These are phyloP conservation scores for Hemitrygon akajei DNA, from an alignment of 2,797 vertebrate genomes.

Conservation along the genomic window DNA sequence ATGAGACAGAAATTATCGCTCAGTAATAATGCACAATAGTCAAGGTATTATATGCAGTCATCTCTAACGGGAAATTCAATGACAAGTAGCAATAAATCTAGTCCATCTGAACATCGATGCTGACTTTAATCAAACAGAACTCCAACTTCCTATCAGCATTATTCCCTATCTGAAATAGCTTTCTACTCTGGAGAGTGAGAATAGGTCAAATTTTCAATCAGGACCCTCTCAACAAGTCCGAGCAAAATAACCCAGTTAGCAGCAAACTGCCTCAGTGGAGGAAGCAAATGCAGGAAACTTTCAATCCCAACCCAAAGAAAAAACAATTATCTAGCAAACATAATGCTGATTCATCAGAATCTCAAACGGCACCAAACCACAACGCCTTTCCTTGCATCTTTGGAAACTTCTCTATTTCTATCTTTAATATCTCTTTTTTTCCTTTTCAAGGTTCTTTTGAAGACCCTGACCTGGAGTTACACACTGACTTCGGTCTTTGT, in stretches of 20 bases:
- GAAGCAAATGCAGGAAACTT: too few relatives aligned
- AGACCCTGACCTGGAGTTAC: too few relatives aligned
- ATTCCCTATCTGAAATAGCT: too few relatives aligned
- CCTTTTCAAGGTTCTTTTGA: too few relatives aligned
- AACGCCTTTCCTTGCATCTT: too few relatives aligned
- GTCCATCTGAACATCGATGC: not conserved
- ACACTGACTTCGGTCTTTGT: too few relatives aligned
- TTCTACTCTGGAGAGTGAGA: not conserved
- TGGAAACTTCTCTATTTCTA: too few relatives aligned
- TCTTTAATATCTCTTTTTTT: too few relatives aligned
- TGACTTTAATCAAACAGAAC: not conserved
- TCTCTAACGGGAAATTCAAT: not conserved
- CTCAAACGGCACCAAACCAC: too few relatives aligned
- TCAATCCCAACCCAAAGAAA: not conserved
- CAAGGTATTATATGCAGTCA: not conserved
- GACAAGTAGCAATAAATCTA: not conserved
- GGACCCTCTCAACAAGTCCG: not conserved
- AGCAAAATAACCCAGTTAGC: not conserved
- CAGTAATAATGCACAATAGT: not conserved
- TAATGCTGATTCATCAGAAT: not conserved
- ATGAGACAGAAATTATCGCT: not conserved
- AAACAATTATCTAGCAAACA: not conserved
- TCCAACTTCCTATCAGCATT: not conserved
- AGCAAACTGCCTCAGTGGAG: not conserved
- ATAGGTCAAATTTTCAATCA: not conserved